phyloP scores from a whole-genome alignment of 2,113 vertebrate species.

The Falcunculus frontatus region DNA sequence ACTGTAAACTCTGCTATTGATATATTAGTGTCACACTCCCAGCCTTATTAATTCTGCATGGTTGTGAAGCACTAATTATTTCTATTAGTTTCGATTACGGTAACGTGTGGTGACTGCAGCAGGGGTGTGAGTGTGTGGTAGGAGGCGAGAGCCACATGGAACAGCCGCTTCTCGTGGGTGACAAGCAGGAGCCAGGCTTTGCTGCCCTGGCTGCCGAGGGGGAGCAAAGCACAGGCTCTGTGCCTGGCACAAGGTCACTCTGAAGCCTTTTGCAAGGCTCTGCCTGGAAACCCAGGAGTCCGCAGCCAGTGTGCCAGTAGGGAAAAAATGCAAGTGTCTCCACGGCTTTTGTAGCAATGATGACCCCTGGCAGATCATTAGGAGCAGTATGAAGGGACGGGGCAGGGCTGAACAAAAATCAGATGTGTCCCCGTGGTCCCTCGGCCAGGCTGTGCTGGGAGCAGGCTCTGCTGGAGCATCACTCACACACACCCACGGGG shows the following conservation, averaged over 20 bases:
- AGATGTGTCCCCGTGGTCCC: rapidly evolving
- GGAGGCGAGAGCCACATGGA: neutral
- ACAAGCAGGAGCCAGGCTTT: rapidly evolving
- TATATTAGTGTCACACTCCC: neutral
- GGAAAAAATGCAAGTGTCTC: neutral
- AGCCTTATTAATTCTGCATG: neutral
- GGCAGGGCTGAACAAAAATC: neutral
- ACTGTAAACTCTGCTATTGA: neutral
- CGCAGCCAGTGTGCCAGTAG: neutral
- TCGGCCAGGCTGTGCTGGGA: neutral
- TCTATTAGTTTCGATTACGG: neutral
- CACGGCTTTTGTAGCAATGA: rapidly evolving
- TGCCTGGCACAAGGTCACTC: neutral
- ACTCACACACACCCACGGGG: rapidly evolving
- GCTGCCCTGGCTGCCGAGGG: neutral
- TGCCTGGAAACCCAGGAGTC: neutral
- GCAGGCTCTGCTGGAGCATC: neutral
- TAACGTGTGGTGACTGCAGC: neutral
- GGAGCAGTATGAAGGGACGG: neutral
- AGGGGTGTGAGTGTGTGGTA: neutral
- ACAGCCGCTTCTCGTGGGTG: rapidly evolving
- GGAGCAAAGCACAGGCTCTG: neutral
- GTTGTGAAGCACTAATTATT: neutral
- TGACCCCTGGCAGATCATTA: neutral
- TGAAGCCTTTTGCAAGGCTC: neutral